A percentile compares a stretch with the other conserved stretches of the same genome.
These are phyloP conservation scores for Alsophila aescularia DNA, from an alignment of 2,888 invertebrate genomes.

Conservation along the genomic window DNA sequence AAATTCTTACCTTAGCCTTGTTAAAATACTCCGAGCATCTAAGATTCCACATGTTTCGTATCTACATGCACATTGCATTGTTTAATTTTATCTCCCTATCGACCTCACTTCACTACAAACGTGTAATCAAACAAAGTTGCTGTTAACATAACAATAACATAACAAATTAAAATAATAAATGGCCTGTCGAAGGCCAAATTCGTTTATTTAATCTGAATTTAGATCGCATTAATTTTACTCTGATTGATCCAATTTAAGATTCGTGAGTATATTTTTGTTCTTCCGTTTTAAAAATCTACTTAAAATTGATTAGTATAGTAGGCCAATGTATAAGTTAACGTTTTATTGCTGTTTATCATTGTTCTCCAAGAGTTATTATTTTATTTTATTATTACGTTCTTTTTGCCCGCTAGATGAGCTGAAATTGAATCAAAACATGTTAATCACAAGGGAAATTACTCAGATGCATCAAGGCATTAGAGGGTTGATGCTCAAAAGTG, in stretches of 20 bases:
- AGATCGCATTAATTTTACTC: not conserved
- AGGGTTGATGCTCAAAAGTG: too few relatives aligned
- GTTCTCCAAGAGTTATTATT: too few relatives aligned
- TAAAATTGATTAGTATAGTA: too few relatives aligned
- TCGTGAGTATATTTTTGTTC: too few relatives aligned
- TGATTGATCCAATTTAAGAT: too few relatives aligned
- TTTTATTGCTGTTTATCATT: too few relatives aligned
- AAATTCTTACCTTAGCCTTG: slow-evolving; percentile 2
- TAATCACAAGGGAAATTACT: slow-evolving; percentile 28
- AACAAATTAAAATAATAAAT: slow-evolving; percentile 11
- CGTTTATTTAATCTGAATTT: not conserved
- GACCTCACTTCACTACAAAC: slow-evolving; percentile 22
- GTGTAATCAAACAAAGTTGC: slow-evolving; percentile 30
- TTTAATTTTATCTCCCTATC: slow-evolving; percentile 19
- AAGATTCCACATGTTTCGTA: not conserved
- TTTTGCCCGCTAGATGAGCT: not conserved
- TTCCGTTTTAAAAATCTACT: too few relatives aligned
- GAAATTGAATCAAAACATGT: slow-evolving; percentile 34
- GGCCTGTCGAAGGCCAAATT: not conserved
- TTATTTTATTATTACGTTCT: too few relatives aligned
- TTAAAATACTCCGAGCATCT: slow-evolving; percentile 1
- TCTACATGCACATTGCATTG: slow-evolving; percentile 22
- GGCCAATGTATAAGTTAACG: too few relatives aligned
- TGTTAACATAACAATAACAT: slow-evolving; percentile 17
- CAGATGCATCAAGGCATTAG: too few relatives aligned